Evolutionary conservation across 2,113 vertebrate species (phyloP), one percentile per base, ranked within the genome.

Genomic region (Proterorhinus semilunaris): DNA sequence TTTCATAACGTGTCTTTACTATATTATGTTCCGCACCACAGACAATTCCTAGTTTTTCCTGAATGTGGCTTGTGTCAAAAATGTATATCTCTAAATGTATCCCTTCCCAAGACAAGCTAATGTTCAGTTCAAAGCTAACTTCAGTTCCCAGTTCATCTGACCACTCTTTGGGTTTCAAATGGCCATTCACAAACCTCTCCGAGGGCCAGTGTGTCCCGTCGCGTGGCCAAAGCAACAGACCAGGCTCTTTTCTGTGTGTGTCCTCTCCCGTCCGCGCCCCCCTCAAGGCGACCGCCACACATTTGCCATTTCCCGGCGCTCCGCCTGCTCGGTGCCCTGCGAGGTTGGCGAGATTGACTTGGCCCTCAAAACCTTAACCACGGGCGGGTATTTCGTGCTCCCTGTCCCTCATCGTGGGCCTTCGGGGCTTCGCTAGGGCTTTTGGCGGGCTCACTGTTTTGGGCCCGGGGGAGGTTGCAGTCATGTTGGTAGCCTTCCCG

Each of bases 341-440:
- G 51, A 75, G 83, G 76, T 62, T 79, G 78, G 80, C 74, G 75
- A 75, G 77, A 82, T 82, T 82, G 79, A 64, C 81, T 78, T 85
- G 87, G 83, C 84, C 57, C 49, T 51, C 11, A 10, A 69, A 54
- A 17, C 52, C 44, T 46, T 44, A 54, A 67, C 67, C 67, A 52
- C 4, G 53, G 75, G 52, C 53, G 69, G 62, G n/a, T 16, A 49
- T 70, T 62, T 68, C 66, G 21, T 69, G 57, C 80, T 74, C n/a
- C 45, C 57, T 69, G 55, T 49, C 54, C 63, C 76, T 75, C 70
- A 74, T 57, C 68, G 66, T 72, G 7, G 85, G 27, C 27, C 87
- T 55, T 71, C 52, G 50, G 89, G 78, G 21, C 2, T 9, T 83
- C 85, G 85, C 80, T 76, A 82, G 84, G 86, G 86, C 76, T 50